A percentile compares a stretch with the other conserved stretches of the same genome.
These are phyloP conservation scores for Leptinotarsa peninsularis DNA, from an alignment of 2,888 invertebrate species.

Conservation along the genomic window DNA sequence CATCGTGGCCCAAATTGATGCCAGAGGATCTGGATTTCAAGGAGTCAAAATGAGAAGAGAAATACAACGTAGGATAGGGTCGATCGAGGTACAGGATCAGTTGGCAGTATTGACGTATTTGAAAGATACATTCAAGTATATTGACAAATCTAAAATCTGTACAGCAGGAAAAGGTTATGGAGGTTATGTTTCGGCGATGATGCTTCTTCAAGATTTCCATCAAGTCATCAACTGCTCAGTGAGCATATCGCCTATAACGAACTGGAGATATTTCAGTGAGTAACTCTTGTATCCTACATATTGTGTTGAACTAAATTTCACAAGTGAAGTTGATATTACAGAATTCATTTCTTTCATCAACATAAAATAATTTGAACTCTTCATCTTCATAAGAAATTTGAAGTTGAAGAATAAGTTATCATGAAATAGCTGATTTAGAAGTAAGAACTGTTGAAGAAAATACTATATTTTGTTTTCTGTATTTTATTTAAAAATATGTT, in stretches of 20 bases:
- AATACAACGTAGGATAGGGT: conserved; percentile 76
- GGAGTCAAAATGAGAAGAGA: conserved; percentile 71
- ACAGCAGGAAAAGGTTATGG: conserved; percentile 93
- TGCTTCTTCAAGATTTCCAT: conserved; percentile 80
- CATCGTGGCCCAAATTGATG: conserved; percentile 90
- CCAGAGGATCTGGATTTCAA: conserved; percentile 82
- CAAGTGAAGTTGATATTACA: no score
- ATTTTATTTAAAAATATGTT: no score
- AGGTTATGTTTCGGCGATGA: conserved; percentile 85
- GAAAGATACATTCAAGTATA: conserved; percentile 82
- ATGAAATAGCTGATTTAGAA: no score
- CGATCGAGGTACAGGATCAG: conserved; percentile 76
- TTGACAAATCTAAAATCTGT: conserved; percentile 83
- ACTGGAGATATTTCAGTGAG: conserved; percentile 84
- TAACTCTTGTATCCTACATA: conserved; percentile 39
- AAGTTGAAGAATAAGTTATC: no score
- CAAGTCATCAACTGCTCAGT: conserved; percentile 87
- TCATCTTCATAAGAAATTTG: no score
- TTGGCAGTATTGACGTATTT: conserved; percentile 75
- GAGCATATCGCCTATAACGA: conserved; percentile 88
- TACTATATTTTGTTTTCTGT: no score
- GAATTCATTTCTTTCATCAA: no score
- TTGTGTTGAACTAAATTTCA: no score
- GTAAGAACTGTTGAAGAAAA: no score
- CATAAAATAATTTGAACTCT: no score